A percentile compares a stretch with the other conserved stretches of the same genome.
Conservation (phyloP, 2,888 invertebrate species). For the Metellina segmentata region DNA sequence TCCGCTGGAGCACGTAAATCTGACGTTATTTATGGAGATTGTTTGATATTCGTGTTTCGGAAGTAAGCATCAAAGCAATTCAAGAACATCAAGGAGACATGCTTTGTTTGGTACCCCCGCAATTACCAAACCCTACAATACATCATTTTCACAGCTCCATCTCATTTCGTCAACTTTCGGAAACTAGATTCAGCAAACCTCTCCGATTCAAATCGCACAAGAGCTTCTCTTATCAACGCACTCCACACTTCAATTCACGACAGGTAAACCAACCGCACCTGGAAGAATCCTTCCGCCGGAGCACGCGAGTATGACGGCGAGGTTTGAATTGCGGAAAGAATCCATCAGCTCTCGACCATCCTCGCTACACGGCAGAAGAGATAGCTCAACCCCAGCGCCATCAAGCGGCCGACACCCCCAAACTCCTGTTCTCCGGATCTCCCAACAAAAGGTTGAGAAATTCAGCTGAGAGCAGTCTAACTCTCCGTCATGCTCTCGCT, state of each 20-base stretch:
- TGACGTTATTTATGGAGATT: background rate
- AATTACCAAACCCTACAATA: no score
- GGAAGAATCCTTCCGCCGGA: background rate
- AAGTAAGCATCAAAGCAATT: no score
- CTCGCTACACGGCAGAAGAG: background rate
- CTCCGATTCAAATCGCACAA: no score
- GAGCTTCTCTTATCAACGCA: no score
- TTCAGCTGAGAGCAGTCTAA: constrained; percentile 40
- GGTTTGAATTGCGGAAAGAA: constrained; percentile 8
- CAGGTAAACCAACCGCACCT: constrained; percentile 32
- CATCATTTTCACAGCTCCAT: no score
- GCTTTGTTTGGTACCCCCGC: no score
- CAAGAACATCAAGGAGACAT: no score
- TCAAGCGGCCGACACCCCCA: constrained; percentile 41
- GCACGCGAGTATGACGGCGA: constrained; percentile 34
- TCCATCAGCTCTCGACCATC: constrained; percentile 17
- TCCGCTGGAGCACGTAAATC: constrained; percentile 21
- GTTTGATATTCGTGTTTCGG: no score
- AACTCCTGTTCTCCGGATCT: constrained; percentile 19
- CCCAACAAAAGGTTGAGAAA: constrained; percentile 50
- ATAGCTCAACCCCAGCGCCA: constrained; percentile 11
- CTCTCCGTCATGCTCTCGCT: background rate
- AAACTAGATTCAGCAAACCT: no score
- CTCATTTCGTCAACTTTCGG: no score
- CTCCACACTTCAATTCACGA: background rate